Evolutionary conservation across 2,888 invertebrate species (phyloP), one percentile per base, ranked within the genome.

Genomic region (Maniola hyperantus): DNA sequence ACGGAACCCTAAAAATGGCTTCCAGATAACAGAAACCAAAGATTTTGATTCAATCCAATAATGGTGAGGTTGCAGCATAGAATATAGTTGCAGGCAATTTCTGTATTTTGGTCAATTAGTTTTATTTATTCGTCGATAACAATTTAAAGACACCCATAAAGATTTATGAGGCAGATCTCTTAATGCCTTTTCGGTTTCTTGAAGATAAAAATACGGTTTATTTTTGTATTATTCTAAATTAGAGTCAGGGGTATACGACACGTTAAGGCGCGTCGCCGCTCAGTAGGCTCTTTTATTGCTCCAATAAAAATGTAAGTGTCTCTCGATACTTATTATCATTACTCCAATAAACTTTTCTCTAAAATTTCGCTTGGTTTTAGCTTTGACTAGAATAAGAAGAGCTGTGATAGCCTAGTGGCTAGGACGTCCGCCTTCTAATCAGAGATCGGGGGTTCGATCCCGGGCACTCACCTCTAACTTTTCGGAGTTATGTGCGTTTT

Each of bases 211-310:
- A 61, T 50, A 18, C 61, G 20, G 50, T 61, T 61, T 61, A 61
- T 61, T 39, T 61, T 51, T 61, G 61, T 61, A 61, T 61, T 61
- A 61, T 61, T 61, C 50, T 50, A 61, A 61, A 61, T 61, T 50
- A 61, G 50, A 51, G 36, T 18, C 26, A n/a, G 10, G 42, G 51
- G 53, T 62, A 54, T 62, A 53, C 53, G 62, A 62, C 62, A 53
- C 53, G 36, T 53, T 62, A 62, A 53, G 62, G 51, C 53, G n/a
- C 62, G 62, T 62, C 62, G 61, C 15, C 51, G 53, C 53, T 53
- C 34, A 33, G 44, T 33, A 53, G 62, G 62, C 62, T 42, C 42
- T 62, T 62, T 62, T 62, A 62, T 44, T 42, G 53, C 53, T 42
- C 5, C 20, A 42, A 62, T 62, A 62, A 62, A 62, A 62, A 62